phyloP scores from a whole-genome alignment of 1,140 invertebrate genomes.

The Apis mellifera region Amel_HAv3.1 CM009938.2:7566501-7567000 shows the following conservation, averaged over 20 bases:
- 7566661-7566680: conserved; percentile 26
- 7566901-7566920: neutral
- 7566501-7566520: conserved; percentile 16
- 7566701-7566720: conserved; percentile 5
- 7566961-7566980: conserved; percentile 4
- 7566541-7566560: too few relatives aligned
- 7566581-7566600: too few relatives aligned
- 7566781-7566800: conserved; percentile 6
- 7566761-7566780: neutral
- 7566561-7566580: neutral
- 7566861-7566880: neutral
- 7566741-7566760: neutral
- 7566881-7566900: neutral
- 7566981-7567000: neutral
- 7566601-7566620: conserved; percentile 30
- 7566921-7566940: neutral
- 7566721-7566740: conserved; percentile 35
- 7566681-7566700: conserved; percentile 35
- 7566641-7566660: conserved; percentile 42
- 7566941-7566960: neutral
- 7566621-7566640: conserved; percentile 41
- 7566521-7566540: conserved; percentile 13
- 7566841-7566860: too few relatives aligned
- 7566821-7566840: too few relatives aligned
- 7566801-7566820: neutral